Evolutionary conservation across 1,140 invertebrate genomes (phyloP), one percentile per base, ranked within the genome.

Genomic region (Bathynomus jamesi): DNA sequence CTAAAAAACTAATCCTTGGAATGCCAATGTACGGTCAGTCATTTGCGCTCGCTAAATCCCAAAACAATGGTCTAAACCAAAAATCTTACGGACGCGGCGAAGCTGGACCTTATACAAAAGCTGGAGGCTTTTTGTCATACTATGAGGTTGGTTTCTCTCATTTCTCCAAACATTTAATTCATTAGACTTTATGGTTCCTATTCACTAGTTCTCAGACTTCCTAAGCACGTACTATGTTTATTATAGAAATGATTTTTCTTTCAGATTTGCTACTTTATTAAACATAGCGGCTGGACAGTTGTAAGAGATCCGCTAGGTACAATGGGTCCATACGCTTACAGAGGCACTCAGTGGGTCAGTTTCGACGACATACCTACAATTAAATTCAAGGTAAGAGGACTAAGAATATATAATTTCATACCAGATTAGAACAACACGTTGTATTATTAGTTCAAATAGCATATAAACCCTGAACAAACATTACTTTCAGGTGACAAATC

Each of bases 291-390:
- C 2, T 95, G 91, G 91, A 89, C 84, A 3, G 86, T 93, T 0
- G 87, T 92, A 4, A 83, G 87, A 60, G 90, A 89, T 78, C 83
- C 85, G 0, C 74, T 85, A 65, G 86, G 87, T 27, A 80, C 85
- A 25, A 88, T 90, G 67, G 92, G 91, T 4, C 89, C 91, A 1
- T 92, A 88, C 80, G 89, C 89, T 0, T 86, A 85, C 60, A 85
- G 82, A 67, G 90, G 87, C 10, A 90, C 89, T 70, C 91, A 95
- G 80, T 95, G 93, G 94, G 91, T 95, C 0, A 89, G 90, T 11
- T 96, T 87, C 78, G 94, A 96, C 81, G 92, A 95, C 80, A 84
- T 86, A 13, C 86, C 87, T 25, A 93, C 90, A 82, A 89, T 94
- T 3, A 84, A 86, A 40, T 86, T 86, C 67, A 95, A 95, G 81